phyloP scores from a whole-genome alignment of 2,113 vertebrate species.

The Dasyurus viverrinus region DNA sequence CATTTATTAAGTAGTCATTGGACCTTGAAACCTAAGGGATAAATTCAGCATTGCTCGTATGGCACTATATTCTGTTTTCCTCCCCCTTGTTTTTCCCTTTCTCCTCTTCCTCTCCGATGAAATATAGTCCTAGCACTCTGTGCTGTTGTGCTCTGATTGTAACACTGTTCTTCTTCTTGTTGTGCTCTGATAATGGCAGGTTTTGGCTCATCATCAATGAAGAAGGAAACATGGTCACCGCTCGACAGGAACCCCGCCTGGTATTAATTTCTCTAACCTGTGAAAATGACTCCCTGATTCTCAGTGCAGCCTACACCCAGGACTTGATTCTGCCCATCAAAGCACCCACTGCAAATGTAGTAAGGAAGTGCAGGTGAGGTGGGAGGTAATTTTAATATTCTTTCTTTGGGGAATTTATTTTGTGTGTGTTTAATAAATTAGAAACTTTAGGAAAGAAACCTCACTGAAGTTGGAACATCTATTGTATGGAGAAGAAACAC shows the following conservation, averaged over 20 bases:
- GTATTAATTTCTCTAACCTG: conserved; percentile 87
- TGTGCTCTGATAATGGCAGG: conserved; percentile 77
- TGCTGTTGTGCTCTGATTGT: background rate
- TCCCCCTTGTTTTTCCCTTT: background rate
- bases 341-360: conserved; percentile 74
- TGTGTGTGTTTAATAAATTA: background rate
- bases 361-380: conserved; percentile 83
- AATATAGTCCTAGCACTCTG: background rate
- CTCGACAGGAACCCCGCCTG: conserved; percentile 90
- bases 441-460: background rate
- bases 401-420: rapidly evolving
- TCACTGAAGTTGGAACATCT: background rate
- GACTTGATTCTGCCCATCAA: conserved; percentile 84
- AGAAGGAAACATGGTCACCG: conserved; percentile 92
- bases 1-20: background rate
- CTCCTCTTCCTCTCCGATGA: background rate
- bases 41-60: background rate
- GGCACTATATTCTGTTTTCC: background rate
- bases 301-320: conserved; percentile 88
- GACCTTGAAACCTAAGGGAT: background rate
- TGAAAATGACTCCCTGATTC: conserved; percentile 76
- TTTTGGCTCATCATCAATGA: conserved; percentile 92
- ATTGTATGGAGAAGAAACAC: background rate
- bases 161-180: rapidly evolving
- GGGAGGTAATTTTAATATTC: background rate